Percentiles rank a stretch among this genome's conserved stretches.
These are phyloP conservation scores for Drosophila acutilabella DNA, from an alignment of 2,888 invertebrate species.

Conservation along the genomic window DNA sequence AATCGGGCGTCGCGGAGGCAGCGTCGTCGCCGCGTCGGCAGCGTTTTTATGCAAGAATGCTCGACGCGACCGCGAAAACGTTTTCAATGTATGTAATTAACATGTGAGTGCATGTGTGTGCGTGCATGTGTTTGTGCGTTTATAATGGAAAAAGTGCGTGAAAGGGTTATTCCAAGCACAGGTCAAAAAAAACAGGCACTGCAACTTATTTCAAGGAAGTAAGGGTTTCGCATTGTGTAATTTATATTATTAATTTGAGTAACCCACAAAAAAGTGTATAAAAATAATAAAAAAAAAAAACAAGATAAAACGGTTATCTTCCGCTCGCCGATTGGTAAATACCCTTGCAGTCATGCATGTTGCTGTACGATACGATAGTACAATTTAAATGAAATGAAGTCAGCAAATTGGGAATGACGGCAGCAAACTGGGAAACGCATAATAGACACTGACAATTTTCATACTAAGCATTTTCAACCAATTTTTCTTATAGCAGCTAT, in stretches of 20 bases:
- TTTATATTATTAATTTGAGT: slow-evolving; percentile 65
- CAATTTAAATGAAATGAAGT: too few relatives aligned
- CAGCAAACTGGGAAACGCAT: too few relatives aligned
- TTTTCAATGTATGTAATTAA: slow-evolving; percentile 59
- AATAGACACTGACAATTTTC: too few relatives aligned
- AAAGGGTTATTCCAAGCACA: slow-evolving; percentile 54
- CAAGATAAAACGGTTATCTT: too few relatives aligned
- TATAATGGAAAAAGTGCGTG: slow-evolving; percentile 62
- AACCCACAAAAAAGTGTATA: slow-evolving; percentile 39
- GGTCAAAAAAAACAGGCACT: slow-evolving; percentile 31
- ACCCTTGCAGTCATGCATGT: too few relatives aligned
- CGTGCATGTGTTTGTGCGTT: slow-evolving; percentile 11
- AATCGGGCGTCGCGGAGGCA: slow-evolving; percentile 43
- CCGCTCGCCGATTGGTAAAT: too few relatives aligned
- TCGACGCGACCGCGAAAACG: slow-evolving; percentile 50
- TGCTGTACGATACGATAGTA: too few relatives aligned
- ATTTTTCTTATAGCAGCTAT: too few relatives aligned
- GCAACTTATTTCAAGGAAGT: slow-evolving; percentile 35
- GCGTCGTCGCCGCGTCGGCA: slow-evolving; percentile 5
- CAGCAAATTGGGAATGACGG: too few relatives aligned
- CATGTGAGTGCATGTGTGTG: slow-evolving; percentile 28
- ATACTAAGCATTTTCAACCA: too few relatives aligned
- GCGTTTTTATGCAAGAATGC: slow-evolving; percentile 62
- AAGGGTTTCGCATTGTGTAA: slow-evolving; percentile 61
- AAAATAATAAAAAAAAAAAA: slow-evolving; percentile 9